phyloP scores from a whole-genome alignment of 1,140 invertebrate species.

The Panagrolaimus sp. region DNA sequence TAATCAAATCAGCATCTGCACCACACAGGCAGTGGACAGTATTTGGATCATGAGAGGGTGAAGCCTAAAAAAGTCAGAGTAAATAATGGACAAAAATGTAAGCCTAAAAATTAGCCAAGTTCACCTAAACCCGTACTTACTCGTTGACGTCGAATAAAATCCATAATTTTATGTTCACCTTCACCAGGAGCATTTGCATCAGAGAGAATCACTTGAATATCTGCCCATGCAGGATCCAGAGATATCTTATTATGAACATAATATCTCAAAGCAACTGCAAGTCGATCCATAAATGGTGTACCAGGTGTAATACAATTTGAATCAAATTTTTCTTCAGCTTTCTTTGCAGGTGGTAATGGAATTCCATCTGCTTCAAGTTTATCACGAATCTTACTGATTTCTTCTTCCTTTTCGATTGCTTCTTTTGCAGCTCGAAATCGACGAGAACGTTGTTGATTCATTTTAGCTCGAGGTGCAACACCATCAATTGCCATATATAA shows the following conservation, averaged over 20 bases:
- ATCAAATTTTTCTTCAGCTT: slow-evolving; percentile 87
- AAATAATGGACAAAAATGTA: slow-evolving; percentile 60
- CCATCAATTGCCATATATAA: slow-evolving; percentile 99
- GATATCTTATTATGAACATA: slow-evolving; percentile 90
- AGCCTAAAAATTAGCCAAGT: no score
- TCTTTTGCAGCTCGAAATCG: slow-evolving; percentile 95
- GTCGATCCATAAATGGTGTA: slow-evolving; percentile 91
- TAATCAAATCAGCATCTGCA: slow-evolving; percentile 94
- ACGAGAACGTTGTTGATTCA: slow-evolving; percentile 97
- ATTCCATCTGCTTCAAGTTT: slow-evolving; percentile 71
- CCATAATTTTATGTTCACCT: slow-evolving; percentile 99
- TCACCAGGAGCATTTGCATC: slow-evolving; percentile 98
- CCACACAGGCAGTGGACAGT: slow-evolving; percentile 95
- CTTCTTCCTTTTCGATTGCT: slow-evolving; percentile 77
- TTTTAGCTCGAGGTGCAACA: slow-evolving; percentile 71
- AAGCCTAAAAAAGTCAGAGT: slow-evolving; percentile 61
- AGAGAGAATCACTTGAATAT: slow-evolving; percentile 89
- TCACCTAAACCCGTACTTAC: no score
- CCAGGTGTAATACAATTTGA: slow-evolving; percentile 98
- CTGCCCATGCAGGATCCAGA: slow-evolving; percentile 88
- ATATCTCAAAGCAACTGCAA: slow-evolving; percentile 88
- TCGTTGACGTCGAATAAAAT: slow-evolving; percentile 84
- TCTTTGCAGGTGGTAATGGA: slow-evolving; percentile 79
- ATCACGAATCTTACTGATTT: slow-evolving; percentile 66
- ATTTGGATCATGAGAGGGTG: slow-evolving; percentile 93